Evolutionary conservation across 2,888 invertebrate genomes (phyloP).

Genomic region (Leptothorax acervorum): DNA sequence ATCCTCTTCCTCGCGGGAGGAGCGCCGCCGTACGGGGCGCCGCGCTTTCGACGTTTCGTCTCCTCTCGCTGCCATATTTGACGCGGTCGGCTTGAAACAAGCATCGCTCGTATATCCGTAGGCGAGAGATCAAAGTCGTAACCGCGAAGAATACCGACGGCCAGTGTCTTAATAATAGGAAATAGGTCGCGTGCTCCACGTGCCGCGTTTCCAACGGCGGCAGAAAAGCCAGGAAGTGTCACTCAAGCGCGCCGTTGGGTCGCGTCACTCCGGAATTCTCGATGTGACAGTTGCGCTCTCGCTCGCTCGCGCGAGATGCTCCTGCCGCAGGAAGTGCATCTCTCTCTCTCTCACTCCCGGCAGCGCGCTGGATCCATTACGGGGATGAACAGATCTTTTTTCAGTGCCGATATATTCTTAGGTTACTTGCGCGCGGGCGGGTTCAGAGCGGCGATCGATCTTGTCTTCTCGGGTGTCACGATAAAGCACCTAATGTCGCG

Average conservation of each 20-base stretch:
- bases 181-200: slow-evolving; percentile 65
- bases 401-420: slow-evolving; percentile 38
- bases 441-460: slow-evolving; percentile 46
- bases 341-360: not conserved
- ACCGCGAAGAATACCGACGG: slow-evolving; percentile 40
- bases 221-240: slow-evolving; percentile 69
- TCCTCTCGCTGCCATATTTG: slow-evolving; percentile 11
- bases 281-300: slow-evolving; percentile 58
- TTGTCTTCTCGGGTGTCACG: slow-evolving; percentile 58
- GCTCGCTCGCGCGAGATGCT: slow-evolving; percentile 23
- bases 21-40: not conserved
- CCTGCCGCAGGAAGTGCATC: slow-evolving; percentile 43
- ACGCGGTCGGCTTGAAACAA: slow-evolving; percentile 5
- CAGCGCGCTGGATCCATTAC: slow-evolving; percentile 36
- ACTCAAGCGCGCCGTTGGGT: slow-evolving; percentile 66
- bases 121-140: slow-evolving; percentile 41
- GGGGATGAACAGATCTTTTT: slow-evolving; percentile 62
- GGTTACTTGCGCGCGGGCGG: slow-evolving; percentile 25
- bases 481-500: slow-evolving; percentile 52
- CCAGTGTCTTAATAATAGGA: slow-evolving; percentile 72
- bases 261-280: slow-evolving; percentile 56
- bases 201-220: slow-evolving; percentile 46
- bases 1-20: not conserved
- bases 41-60: slow-evolving; percentile 14
- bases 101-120: slow-evolving; percentile 10